phyloP scores from a whole-genome alignment of 2,888 invertebrate species.

The Psylliodes chrysocephalus region DNA sequence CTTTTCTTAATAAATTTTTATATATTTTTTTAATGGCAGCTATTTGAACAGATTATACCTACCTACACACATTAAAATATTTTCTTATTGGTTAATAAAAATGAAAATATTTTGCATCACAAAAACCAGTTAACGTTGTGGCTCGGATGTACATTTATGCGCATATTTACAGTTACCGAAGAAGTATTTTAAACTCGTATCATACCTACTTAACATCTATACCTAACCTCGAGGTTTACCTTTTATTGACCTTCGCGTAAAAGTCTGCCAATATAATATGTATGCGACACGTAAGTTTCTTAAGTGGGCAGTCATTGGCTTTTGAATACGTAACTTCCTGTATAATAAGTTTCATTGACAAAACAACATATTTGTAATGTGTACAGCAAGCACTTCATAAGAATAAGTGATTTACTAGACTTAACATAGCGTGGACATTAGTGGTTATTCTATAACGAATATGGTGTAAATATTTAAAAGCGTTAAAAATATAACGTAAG shows the following conservation, averaged over 20 bases:
- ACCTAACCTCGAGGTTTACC: slow-evolving; percentile 14
- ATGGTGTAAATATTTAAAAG: no score
- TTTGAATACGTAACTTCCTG: slow-evolving; percentile 14
- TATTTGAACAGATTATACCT: no score
- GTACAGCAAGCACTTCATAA: no score
- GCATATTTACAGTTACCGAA: background rate
- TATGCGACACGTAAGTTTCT: slow-evolving; percentile 9
- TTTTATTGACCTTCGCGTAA: slow-evolving; percentile 12
- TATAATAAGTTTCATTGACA: slow-evolving; percentile 25
- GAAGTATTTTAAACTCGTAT: background rate
- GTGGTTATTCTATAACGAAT: no score
- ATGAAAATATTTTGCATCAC: background rate
- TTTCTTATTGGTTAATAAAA: no score
- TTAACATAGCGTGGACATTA: no score
- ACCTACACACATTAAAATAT: no score
- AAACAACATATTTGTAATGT: no score
- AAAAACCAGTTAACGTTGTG: slow-evolving; percentile 8
- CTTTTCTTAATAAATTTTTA: no score
- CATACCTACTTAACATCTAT: background rate
- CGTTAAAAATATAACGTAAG: no score
- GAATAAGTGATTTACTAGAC: no score
- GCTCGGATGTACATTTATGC: background rate
- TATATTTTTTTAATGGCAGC: no score
- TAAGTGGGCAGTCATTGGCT: slow-evolving; percentile 17
- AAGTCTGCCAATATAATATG: background rate